phyloP scores from a whole-genome alignment of 2,797 vertebrate genomes.

The Hypotaenidia philippensis region DNA sequence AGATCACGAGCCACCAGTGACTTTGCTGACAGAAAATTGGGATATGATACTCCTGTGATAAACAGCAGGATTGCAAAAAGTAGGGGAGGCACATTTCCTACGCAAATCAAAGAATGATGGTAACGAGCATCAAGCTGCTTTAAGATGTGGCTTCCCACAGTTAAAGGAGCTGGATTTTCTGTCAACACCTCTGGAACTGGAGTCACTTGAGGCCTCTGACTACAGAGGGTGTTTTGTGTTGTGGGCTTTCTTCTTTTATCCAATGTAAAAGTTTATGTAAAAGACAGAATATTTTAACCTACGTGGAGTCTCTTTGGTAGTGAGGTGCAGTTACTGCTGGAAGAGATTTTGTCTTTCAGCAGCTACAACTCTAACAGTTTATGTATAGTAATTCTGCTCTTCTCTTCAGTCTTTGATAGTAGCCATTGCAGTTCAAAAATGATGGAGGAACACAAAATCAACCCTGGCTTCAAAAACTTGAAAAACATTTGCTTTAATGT shows the following conservation, averaged over 20 bases:
- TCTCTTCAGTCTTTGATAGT: background rate
- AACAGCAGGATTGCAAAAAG: background rate
- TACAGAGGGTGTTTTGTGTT: background rate
- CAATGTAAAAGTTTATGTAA: background rate
- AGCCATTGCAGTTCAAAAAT: background rate
- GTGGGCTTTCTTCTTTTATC: background rate
- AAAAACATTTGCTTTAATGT: background rate
- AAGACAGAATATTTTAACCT: background rate
- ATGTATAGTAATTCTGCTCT: background rate
- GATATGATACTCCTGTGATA: background rate
- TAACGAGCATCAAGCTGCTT: background rate
- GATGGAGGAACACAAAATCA: background rate
- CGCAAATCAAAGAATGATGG: background rate
- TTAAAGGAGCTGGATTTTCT: slow-evolving; percentile 12
- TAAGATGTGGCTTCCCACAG: slow-evolving; percentile 15
- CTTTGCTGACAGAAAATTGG: background rate
- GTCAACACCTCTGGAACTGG: background rate
- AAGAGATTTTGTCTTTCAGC: background rate
- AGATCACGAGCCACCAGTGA: background rate
- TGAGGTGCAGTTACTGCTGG: background rate
- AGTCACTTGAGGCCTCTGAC: background rate
- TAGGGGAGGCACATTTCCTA: background rate
- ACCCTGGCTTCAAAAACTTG: background rate
- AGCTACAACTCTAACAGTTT: background rate
- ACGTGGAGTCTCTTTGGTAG: background rate